Conservation (phyloP, 2,888 invertebrate species). For the Pyrrhosoma nymphula region DNA sequence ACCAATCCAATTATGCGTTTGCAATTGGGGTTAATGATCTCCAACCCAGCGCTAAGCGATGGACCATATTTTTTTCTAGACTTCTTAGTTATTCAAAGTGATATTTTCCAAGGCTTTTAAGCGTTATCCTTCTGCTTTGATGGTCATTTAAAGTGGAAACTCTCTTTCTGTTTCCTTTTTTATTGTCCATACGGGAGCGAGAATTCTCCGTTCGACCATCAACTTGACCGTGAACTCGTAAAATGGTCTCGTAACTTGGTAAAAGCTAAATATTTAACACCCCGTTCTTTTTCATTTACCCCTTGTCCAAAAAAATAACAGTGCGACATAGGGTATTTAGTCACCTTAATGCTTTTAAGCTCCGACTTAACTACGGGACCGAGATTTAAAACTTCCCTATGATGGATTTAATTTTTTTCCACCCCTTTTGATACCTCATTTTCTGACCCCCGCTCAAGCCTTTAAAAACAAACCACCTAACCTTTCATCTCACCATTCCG, state of each 20-base stretch:
- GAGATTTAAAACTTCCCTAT: not conserved
- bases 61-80: too few species aligned
- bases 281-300: not conserved
- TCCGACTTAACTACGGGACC: not conserved
- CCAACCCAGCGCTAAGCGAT: too few species aligned
- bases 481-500: not conserved
- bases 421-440: not conserved
- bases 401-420: not conserved
- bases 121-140: too few species aligned
- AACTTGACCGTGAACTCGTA: not conserved
- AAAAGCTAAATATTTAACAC: constrained; percentile 9
- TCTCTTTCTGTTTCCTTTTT: not conserved
- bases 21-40: too few species aligned
- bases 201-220: not conserved
- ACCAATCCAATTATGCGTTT: too few species aligned
- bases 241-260: not conserved
- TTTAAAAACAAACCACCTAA: not conserved
- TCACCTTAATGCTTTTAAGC: not conserved
- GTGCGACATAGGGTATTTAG: not conserved
- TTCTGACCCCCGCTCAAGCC: not conserved
- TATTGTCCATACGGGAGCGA: not conserved
- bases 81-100: not conserved
- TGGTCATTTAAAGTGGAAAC: not conserved
- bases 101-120: not conserved
- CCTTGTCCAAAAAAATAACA: not conserved